Conservation (phyloP, 2,888 invertebrate genomes). For the Lacanobia oleracea region DNA sequence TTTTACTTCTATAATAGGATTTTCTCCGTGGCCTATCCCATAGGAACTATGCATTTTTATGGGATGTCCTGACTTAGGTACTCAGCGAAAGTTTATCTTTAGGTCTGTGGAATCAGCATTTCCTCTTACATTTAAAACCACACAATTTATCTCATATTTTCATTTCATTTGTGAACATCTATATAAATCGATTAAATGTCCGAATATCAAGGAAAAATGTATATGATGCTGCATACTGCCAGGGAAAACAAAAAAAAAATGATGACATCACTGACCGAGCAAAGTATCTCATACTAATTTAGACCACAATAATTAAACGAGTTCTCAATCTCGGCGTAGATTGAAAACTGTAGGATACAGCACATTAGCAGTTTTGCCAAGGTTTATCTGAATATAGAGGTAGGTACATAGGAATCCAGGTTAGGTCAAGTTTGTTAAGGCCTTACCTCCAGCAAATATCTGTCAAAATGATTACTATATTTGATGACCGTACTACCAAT, state of each 20-base stretch:
- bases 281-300: neutral
- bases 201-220: too few relatives aligned
- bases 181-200: too few relatives aligned
- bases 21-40: too few relatives aligned
- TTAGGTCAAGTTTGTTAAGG: constrained; percentile 14
- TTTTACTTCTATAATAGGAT: too few relatives aligned
- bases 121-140: too few relatives aligned
- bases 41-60: too few relatives aligned
- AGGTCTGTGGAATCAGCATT: too few relatives aligned
- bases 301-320: constrained; percentile 11
- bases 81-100: too few relatives aligned
- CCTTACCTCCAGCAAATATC: neutral
- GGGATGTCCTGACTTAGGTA: too few relatives aligned
- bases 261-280: constrained; percentile 3
- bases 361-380: constrained; percentile 18
- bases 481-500: neutral
- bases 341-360: neutral
- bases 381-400: constrained; percentile 23
- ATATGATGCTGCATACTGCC: too few relatives aligned
- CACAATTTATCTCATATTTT: too few relatives aligned
- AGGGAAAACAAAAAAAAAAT: neutral
- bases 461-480: neutral
- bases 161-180: too few relatives aligned
- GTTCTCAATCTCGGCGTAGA: neutral
- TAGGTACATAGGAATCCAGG: constrained; percentile 12